Conservation (phyloP, 2,888 invertebrate species). For the Athalia rosae region DNA sequence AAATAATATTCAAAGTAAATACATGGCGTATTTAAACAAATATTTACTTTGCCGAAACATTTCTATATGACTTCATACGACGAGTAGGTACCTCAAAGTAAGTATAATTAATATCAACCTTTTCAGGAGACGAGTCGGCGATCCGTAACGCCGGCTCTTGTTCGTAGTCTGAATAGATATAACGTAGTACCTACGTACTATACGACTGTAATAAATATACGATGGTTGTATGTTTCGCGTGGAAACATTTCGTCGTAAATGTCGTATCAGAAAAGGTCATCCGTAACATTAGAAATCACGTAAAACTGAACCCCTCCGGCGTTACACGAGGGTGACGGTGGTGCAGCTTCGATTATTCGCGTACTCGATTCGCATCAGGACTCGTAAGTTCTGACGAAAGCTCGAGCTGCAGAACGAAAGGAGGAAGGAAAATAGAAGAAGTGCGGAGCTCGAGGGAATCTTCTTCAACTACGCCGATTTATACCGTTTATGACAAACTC, state of each 20-base stretch:
- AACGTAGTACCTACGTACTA: no score
- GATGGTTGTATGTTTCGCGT: not conserved
- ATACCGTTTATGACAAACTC: no score
- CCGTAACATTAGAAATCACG: not conserved
- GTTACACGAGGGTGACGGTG: not conserved
- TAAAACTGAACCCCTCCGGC: no score
- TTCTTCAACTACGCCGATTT: no score
- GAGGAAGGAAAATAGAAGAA: not conserved
- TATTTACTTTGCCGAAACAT: not conserved
- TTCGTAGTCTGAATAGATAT: conserved; percentile 12
- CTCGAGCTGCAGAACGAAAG: not conserved
- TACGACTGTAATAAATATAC: not conserved
- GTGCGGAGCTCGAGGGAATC: no score
- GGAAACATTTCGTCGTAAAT: conserved; percentile 46
- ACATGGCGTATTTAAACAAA: no score
- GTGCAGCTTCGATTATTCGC: conserved; percentile 1
- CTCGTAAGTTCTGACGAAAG: not conserved
- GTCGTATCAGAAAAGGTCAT: conserved; percentile 45
- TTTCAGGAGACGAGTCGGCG: conserved; percentile 31
- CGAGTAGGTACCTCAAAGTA: no score
- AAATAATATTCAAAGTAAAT: no score
- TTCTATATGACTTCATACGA: not conserved
- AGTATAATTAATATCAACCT: conserved; percentile 39
- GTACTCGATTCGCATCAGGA: conserved; percentile 24
- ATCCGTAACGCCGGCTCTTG: conserved; percentile 41